Evolutionary conservation across 2,113 vertebrate species (phyloP).

Genomic region (Nicator chloris): DNA sequence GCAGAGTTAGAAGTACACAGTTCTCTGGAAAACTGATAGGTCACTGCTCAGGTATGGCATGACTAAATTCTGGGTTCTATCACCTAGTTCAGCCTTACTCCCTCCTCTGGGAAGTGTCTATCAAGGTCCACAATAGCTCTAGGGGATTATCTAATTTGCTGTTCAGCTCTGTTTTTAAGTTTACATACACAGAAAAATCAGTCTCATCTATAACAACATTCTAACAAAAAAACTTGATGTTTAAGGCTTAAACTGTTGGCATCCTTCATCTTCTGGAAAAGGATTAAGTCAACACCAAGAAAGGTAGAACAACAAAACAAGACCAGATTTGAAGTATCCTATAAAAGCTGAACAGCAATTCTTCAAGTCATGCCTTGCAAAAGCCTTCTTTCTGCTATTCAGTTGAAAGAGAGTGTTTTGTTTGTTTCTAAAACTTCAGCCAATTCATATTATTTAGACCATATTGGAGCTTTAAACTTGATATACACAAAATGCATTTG

Average conservation of each 20-base stretch:
- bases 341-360: not conserved
- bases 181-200: not conserved
- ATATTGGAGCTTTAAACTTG: not conserved
- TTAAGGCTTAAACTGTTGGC: not conserved
- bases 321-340: not conserved
- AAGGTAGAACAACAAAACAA: not conserved
- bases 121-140: not conserved
- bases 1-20: not conserved
- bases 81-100: not conserved
- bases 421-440: not conserved
- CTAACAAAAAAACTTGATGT: not conserved
- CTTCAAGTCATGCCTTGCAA: not conserved
- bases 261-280: not conserved
- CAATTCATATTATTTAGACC: not conserved
- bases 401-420: not conserved
- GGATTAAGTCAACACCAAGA: not conserved
- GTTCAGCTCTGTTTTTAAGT: not conserved
- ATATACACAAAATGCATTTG: not conserved
- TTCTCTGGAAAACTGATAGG: not conserved
- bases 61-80: not conserved
- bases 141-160: not conserved
- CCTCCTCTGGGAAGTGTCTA: not conserved
- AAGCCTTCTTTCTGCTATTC: not conserved
- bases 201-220: not conserved
- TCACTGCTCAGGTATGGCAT: not conserved